Evolutionary conservation across 2,888 invertebrate genomes (phyloP).

Genomic region (Callosobruchus maculatus): DNA sequence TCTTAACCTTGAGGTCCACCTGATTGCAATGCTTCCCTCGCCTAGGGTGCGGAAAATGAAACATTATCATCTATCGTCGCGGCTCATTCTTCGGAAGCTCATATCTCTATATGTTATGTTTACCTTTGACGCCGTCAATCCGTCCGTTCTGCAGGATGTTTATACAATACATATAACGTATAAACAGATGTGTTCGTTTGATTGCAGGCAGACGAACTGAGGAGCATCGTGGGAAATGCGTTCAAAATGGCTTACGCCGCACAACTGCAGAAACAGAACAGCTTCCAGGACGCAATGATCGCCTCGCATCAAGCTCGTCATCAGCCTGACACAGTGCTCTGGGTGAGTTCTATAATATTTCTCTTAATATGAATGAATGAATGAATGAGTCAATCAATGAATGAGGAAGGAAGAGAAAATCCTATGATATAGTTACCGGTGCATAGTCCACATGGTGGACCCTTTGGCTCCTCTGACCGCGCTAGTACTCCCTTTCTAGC

Average conservation of each 20-base stretch:
- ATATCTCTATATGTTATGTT: not conserved
- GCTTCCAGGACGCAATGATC: constrained; percentile 64
- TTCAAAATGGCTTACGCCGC: constrained; percentile 89
- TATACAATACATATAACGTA: not conserved
- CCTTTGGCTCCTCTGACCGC: too few species aligned
- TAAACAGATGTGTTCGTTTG: constrained; percentile 12
- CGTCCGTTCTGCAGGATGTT: not conserved
- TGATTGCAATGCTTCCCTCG: not conserved
- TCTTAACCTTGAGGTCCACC: too few species aligned
- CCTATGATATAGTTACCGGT: too few species aligned
- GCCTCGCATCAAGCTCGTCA: constrained; percentile 52
- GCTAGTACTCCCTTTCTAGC: too few species aligned
- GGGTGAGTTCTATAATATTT: constrained; percentile 40
- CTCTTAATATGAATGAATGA: too few species aligned
- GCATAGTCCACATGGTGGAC: too few species aligned
- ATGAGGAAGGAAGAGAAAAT: too few species aligned
- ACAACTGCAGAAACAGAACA: constrained; percentile 68
- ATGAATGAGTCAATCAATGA: too few species aligned
- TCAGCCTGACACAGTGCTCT: constrained; percentile 53
- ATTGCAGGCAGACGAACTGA: constrained; percentile 80
- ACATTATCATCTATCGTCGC: not conserved
- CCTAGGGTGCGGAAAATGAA: not conserved
- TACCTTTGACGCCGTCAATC: not conserved
- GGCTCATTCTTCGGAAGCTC: not conserved
- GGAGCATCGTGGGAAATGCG: constrained; percentile 84